A percentile compares a stretch with the other conserved stretches of the same genome.
These are phyloP conservation scores for Peromyscus californicus DNA, from an alignment of 2,113 vertebrate genomes.

Conservation along the genomic window DNA sequence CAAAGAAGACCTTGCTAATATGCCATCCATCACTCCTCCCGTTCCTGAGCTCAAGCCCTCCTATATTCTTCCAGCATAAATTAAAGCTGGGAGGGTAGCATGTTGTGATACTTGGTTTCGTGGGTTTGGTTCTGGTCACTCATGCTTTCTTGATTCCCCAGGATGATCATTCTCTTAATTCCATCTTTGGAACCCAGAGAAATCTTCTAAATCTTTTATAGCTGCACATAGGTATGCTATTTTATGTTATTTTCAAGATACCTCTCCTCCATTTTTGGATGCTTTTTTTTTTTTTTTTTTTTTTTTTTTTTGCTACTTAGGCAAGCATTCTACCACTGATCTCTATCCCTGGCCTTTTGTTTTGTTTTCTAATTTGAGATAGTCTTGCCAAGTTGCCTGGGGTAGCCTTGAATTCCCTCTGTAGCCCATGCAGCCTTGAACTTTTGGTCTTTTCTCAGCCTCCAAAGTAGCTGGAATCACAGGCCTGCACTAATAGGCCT, in stretches of 20 bases:
- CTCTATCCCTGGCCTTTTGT: neutral
- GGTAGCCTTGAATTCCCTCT: neutral
- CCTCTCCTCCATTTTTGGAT: neutral
- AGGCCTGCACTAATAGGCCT: neutral
- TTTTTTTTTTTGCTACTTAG: neutral
- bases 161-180: neutral
- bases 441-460: neutral
- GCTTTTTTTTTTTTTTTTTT: neutral
- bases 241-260: neutral
- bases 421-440: neutral
- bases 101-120: neutral
- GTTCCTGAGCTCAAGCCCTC: slow-evolving; percentile 24
- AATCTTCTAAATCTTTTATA: neutral
- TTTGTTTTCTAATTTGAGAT: neutral
- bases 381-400: neutral
- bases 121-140: neutral
- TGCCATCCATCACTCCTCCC: neutral
- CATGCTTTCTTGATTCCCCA: neutral
- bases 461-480: neutral
- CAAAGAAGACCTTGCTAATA: neutral
- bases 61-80: neutral
- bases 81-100: neutral
- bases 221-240: neutral
- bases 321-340: neutral
- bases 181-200: neutral